phyloP scores from a whole-genome alignment of 2,797 vertebrate genomes.

The Amphiprion clarkii region DNA sequence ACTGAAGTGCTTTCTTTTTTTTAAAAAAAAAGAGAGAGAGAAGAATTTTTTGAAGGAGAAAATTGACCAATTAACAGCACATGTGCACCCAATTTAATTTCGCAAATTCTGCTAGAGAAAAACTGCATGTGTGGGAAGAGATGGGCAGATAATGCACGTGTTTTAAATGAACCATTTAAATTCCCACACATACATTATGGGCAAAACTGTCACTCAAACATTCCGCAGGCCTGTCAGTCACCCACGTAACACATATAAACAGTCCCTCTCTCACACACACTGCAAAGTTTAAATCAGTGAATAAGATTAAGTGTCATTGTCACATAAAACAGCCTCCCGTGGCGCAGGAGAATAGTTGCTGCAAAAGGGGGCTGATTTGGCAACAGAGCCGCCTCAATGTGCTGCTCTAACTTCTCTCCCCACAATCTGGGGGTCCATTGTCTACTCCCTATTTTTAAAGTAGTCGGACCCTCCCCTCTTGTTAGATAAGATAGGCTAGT shows the following conservation, averaged over 20 bases:
- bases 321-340: conserved; percentile 92
- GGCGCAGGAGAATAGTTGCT: conserved; percentile 85
- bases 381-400: conserved; percentile 86
- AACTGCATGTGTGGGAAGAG: background rate
- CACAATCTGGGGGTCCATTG: conserved; percentile 86
- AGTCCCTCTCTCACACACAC: conserved; percentile 43
- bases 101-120: background rate
- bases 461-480: conserved; percentile 86
- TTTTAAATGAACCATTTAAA: conserved; percentile 42
- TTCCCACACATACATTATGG: conserved; percentile 53
- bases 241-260: conserved; percentile 29
- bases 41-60: background rate
- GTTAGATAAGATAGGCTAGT: conserved; percentile 86
- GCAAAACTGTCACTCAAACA: conserved; percentile 52
- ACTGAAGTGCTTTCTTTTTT: background rate
- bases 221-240: conserved; percentile 23
- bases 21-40: background rate
- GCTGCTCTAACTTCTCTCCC: conserved; percentile 89
- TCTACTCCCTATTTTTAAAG: conserved; percentile 86
- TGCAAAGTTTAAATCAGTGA: conserved; percentile 83
- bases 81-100: background rate
- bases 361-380: conserved; percentile 82
- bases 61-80: background rate
- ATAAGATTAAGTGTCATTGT: conserved; percentile 93
- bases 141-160: background rate